Evolutionary conservation across 2,888 invertebrate genomes (phyloP).

Genomic region (Strigamia crassipes): DNA sequence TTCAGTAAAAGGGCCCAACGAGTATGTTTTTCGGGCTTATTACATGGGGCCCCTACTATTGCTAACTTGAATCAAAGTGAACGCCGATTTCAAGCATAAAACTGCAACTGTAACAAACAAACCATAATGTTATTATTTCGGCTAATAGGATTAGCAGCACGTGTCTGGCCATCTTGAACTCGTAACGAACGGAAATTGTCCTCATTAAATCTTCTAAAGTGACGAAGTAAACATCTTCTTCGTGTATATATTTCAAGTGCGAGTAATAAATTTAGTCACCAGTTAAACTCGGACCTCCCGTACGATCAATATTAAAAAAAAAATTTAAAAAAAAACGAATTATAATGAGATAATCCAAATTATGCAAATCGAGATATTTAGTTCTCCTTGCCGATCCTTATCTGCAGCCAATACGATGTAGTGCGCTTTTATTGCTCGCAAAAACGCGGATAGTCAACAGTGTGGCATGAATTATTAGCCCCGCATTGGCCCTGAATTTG

Average conservation of each 20-base stretch:
- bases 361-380: too few species aligned
- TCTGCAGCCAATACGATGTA: too few species aligned
- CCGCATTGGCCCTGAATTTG: conserved; percentile 25
- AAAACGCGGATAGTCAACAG: neutral
- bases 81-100: neutral
- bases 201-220: conserved; percentile 25
- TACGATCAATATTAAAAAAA: neutral
- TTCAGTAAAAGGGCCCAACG: too few species aligned
- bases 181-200: conserved; percentile 22
- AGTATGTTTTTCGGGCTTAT: too few species aligned
- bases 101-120: neutral
- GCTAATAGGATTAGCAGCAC: neutral
- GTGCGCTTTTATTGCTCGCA: neutral
- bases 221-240: conserved; percentile 12
- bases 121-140: neutral
- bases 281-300: conserved; percentile 24
- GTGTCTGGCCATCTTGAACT: conserved; percentile 16
- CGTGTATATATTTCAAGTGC: conserved; percentile 6
- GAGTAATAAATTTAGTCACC: conserved; percentile 22
- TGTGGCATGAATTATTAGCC: neutral
- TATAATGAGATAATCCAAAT: too few species aligned
- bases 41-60: too few species aligned
- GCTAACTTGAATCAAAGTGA: neutral
- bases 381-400: too few species aligned
- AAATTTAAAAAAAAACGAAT: too few species aligned